Base-by-base conservation (phyloP, 2,888 invertebrate genomes). In the Agrotis segetum region DNA sequence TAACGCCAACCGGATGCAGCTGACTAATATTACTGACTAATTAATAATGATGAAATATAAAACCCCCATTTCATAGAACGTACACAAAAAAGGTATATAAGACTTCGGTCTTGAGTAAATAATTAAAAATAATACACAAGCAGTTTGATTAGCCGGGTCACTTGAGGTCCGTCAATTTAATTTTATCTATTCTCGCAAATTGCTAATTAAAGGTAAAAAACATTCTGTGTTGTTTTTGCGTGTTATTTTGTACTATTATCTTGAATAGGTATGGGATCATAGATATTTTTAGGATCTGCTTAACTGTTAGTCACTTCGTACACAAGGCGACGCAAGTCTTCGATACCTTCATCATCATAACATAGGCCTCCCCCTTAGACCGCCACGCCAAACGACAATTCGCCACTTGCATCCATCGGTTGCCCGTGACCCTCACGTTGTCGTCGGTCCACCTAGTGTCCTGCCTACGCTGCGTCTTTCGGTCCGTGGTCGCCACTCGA, bases 201-300 rank as follows among this genome's bases (percentile, higher is more conserved):
- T 59, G 21, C 49, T 70, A 70, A 76, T 74, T 76, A 76, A 76
- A 74, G 77, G 74, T 74, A 76, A 70, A 74, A 55, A 73, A 76
- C 13, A 49, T 44, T 76, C 9, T 17, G 44, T 53, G 17, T 59
- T 53, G 70, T 53, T 74, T 69, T 46, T 76, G 62, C 49, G 47
- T 24, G 29, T 53, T 50, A 40, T 11, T 74, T 29, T 58, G 16
- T 21, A 17, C 1, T 19, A 14, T 74, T 61, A 74, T 60, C 65
- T 47, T 7, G 16, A 29, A 9, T 2, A 13, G 17, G 21, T 29
- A 21, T 56, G 16, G 29, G 16, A 56, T 40, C n/a, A 19, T 40
- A 0, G 50, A 19, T 50, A 19, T 19, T 1, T 1, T 13, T 13
- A 50, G 11, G 19, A 19, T 21, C 14, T 14, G 13, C 19, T 14